Base-by-base conservation (phyloP, 2,888 invertebrate species). In the Macrosoma leucophasiata region DNA sequence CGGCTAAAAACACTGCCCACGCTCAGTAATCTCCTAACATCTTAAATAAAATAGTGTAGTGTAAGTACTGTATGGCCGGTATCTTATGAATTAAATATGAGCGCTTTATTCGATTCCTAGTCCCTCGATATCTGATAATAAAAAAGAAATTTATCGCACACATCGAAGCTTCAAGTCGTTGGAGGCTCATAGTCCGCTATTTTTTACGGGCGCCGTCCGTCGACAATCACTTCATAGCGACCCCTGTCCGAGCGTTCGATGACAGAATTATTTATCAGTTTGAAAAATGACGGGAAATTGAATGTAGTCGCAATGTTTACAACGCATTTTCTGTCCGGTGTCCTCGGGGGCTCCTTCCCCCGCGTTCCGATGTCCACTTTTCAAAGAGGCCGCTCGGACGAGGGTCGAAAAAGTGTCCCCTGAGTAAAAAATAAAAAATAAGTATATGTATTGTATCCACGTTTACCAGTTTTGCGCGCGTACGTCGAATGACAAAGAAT, bases 271-370 rank as follows among this genome's bases (percentile, higher is more conserved):
- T 85, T 85, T 85, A 85, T 85, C 84, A 85, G 84, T 82, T 84
- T 85, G 85, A 85, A 85, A 85, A 85, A 85, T 85, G 84, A 85
- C 84, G 79, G 79, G 84, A 85, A 84, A 85, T 85, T 85, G 85
- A 85, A 85, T 85, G 85, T 85, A 84, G 77, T 84, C 81, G 81
- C 84, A 73, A 85, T 85, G 85, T 85, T 85, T 84, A 85, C 85
- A 85, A 82, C 84, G 81, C 82, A 81, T 84, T 84, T 78, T 82
- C 74, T 78, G 78, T 76, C 69, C 75, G 64, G 62, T 62, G 75
- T 81, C 81, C 81, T 78, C 79, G 69, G 82, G 82, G 82, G 79
- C 78, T 73, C 67, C 78, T 78, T 79, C 82, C 82, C 82, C 64
- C 77, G 82, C 84, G 84, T 81, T 82, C 84, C 82, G 81, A 81